phyloP scores from a whole-genome alignment of 2,113 vertebrate species.

The Anser brachyrhynchus region DNA sequence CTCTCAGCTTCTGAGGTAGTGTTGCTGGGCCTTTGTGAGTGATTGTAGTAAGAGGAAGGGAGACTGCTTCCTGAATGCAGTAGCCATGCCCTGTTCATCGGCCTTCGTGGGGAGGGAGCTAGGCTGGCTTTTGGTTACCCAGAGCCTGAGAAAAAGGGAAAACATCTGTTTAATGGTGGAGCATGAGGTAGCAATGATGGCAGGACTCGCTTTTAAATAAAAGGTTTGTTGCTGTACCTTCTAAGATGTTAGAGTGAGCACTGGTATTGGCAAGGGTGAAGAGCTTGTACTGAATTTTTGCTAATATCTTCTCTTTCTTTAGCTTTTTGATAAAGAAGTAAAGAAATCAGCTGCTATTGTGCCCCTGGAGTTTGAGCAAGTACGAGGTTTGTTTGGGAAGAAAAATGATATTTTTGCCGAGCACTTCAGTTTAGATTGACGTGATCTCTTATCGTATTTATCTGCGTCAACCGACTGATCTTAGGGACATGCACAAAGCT shows the following conservation, averaged over 20 bases:
- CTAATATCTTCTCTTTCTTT: not conserved
- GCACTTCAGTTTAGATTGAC: slow-evolving; percentile 84
- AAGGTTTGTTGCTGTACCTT: not conserved
- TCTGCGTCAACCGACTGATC: not conserved
- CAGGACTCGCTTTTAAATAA: not conserved
- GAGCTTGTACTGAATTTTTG: not conserved
- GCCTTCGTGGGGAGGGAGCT: not conserved
- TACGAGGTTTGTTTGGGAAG: slow-evolving; percentile 82
- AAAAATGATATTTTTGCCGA: slow-evolving; percentile 77
- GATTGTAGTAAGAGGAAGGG: not conserved
- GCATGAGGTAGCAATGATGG: not conserved
- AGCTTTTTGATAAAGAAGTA: slow-evolving; percentile 91
- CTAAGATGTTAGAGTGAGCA: not conserved
- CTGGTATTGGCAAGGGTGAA: not conserved
- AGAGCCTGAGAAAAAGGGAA: not conserved
- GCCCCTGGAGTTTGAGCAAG: slow-evolving; percentile 87
- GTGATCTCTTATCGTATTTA: not conserved
- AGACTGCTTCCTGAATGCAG: not conserved
- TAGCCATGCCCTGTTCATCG: not conserved
- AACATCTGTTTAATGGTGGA: not conserved
- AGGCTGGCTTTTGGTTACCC: not conserved
- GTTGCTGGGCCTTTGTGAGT: not conserved
- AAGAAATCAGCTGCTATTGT: slow-evolving; percentile 73
- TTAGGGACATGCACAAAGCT: not conserved
- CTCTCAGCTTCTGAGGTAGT: slow-evolving; percentile 84